Evolutionary conservation across 2,797 vertebrate species (phyloP).

Genomic region (Eurystomus glaucurus): DNA sequence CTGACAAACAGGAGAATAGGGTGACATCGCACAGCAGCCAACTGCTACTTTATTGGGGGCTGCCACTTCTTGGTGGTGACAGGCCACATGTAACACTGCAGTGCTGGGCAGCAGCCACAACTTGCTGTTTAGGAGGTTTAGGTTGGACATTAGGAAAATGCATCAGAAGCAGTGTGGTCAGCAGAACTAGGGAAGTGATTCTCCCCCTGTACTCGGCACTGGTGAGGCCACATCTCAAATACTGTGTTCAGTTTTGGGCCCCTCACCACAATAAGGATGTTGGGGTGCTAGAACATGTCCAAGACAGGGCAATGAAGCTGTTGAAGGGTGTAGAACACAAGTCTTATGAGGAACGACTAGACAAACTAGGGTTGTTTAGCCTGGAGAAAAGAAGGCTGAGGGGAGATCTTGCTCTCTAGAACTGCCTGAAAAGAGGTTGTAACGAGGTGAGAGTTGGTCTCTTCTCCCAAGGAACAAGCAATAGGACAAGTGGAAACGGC

Average conservation of each 20-base stretch:
- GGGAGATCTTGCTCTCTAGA: background rate
- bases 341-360: rapidly evolving
- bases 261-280: background rate
- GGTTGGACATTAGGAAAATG: background rate
- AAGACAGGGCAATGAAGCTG: background rate
- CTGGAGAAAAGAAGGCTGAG: background rate
- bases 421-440: background rate
- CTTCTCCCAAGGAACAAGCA: background rate
- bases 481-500: background rate
- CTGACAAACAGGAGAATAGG: background rate
- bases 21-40: background rate
- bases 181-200: background rate
- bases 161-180: background rate
- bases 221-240: background rate
- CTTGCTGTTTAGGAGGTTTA: background rate
- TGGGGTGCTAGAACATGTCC: background rate
- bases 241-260: background rate
- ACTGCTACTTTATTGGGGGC: background rate
- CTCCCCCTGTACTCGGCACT: background rate
- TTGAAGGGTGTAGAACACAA: background rate
- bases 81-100: rapidly evolving
- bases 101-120: rapidly evolving
- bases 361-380: background rate
- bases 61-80: background rate
- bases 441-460: rapidly evolving